Conservation (phyloP, 2,888 invertebrate species). For the Cinara cedri region DNA sequence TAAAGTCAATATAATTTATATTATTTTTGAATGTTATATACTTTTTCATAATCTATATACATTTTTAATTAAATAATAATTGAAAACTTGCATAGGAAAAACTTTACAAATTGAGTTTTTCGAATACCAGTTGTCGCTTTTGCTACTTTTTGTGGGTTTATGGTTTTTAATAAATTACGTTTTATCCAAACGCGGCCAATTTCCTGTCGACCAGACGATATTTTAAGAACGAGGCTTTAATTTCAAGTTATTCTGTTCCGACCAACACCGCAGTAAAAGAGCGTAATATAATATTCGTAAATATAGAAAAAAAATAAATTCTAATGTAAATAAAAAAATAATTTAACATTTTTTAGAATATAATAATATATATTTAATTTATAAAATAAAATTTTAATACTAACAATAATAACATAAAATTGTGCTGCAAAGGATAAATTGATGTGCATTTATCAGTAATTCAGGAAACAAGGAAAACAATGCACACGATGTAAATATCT, state of each 20-base stretch:
- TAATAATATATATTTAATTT: too few species aligned
- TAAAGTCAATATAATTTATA: neutral
- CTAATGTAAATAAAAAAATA: too few species aligned
- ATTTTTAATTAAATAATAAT: constrained; percentile 25
- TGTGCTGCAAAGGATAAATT: too few species aligned
- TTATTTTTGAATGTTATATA: neutral
- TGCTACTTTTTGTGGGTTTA: neutral
- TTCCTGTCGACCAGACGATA: neutral
- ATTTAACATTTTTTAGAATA: too few species aligned
- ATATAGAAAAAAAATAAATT: too few species aligned
- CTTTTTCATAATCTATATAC: neutral
- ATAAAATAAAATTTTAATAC: too few species aligned
- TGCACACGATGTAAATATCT: too few species aligned
- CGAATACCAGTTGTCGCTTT: neutral
- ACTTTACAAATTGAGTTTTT: neutral
- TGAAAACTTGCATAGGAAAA: neutral
- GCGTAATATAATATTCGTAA: neutral
- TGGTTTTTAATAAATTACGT: neutral
- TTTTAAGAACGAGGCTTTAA: neutral
- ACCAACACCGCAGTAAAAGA: neutral
- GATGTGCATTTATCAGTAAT: too few species aligned
- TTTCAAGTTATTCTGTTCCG: neutral
- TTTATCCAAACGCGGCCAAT: neutral
- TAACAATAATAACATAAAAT: too few species aligned
- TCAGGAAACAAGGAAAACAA: too few species aligned